Base-by-base conservation (phyloP, 2,797 vertebrate species). In the Anguilla anguilla region DNA sequence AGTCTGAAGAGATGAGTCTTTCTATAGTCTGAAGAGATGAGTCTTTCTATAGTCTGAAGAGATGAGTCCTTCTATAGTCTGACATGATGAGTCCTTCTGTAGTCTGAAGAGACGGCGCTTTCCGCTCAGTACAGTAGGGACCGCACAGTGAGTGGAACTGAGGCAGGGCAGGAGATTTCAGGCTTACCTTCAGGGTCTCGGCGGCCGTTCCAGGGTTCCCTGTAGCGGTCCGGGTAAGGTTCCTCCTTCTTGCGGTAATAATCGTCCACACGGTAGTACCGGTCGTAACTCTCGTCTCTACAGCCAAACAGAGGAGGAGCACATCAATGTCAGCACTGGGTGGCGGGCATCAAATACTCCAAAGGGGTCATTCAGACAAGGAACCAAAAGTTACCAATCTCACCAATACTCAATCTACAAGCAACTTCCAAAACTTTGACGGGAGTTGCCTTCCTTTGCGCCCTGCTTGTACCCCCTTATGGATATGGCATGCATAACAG, bases 181-280 rank as follows among this genome's bases (percentile, higher is more conserved):
- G 57, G 69, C 87, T 2, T 15, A 98, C 97, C 97, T 87, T 98
- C 98, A 5, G 96, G 89, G 46, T 97, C 97, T 85, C 96, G 93
- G 79, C 94, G 95, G 88, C 97, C 97, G 19, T 98, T 98, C 94
- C 98, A 96, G 15, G 96, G 96, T 0, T 99, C 98, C 89, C 97
- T 96, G 92, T 96, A 99, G 31, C 97, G 96, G 1, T 99, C 98
- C 0, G 96, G 94, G 87, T 94, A 98, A 0, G 96, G 86, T 4
- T 99, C 98, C 0, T 99, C 98, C 90, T 98, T 99, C 91, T 97
- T 97, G 35, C 97, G 95, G 88, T 96, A 97, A 89, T 95, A 97
- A 55, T 99, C 98, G 0, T 98, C 96, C 0, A 96, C 86, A 25
- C 97, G 96, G 84, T 95, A 94, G 89, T 96, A 98, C 9, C 97